A percentile compares a stretch with the other conserved stretches of the same genome.
Evolutionary conservation across 2,113 vertebrate species (phyloP).

Genomic region (Chloropsis cyanopogon): DNA sequence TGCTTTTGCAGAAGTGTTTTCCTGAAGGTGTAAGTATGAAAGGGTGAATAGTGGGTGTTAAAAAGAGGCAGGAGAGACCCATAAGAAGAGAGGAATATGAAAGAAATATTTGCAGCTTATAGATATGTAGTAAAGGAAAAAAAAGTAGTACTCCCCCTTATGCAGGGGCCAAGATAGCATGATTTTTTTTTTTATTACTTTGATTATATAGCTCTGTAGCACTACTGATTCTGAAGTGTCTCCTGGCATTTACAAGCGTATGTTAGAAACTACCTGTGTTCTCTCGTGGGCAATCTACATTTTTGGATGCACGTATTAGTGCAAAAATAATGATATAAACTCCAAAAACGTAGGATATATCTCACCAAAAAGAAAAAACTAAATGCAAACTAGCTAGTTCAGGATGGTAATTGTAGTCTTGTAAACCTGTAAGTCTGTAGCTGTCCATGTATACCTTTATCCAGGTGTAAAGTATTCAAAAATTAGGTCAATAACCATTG

Average conservation of each 20-base stretch:
- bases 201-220: neutral
- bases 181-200: neutral
- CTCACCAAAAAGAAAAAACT: neutral
- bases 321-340: neutral
- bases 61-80: neutral
- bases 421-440: neutral
- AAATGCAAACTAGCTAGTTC: neutral
- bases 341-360: neutral
- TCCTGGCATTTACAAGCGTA: neutral
- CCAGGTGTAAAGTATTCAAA: neutral
- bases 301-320: neutral
- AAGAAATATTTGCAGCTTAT: neutral
- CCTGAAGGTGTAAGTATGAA: neutral
- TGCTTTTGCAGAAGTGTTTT: conserved; percentile 29
- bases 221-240: neutral
- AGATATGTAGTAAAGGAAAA: neutral
- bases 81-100: neutral
- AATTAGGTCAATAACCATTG: neutral
- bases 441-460: neutral
- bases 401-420: neutral
- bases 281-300: neutral
- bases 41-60: conserved; percentile 1
- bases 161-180: neutral
- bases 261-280: neutral
- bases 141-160: neutral